Conservation (phyloP, 64 coral and sea anemone species). For the Pachyseris speciosa region DNA sequence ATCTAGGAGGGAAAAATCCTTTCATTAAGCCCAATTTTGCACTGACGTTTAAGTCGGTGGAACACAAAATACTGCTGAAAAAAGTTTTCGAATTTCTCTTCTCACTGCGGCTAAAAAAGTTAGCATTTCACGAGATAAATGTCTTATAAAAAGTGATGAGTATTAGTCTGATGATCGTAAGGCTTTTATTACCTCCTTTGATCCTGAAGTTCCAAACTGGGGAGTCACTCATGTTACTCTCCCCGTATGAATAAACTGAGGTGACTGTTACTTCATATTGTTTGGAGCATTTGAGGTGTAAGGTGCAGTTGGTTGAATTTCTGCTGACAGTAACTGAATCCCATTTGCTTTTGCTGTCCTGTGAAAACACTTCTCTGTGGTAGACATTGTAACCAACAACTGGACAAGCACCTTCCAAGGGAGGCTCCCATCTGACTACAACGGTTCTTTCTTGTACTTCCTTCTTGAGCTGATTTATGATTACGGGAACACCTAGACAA, state of each 20-base stretch:
- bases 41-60: too few relatives aligned
- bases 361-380: background rate
- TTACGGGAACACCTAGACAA: background rate
- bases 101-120: too few relatives aligned
- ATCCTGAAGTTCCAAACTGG: background rate
- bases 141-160: too few relatives aligned
- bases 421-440: background rate
- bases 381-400: background rate
- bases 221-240: background rate
- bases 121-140: too few relatives aligned
- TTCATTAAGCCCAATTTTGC: too few relatives aligned
- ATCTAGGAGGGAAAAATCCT: too few relatives aligned
- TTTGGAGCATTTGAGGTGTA: background rate
- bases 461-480: background rate
- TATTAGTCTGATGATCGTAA: too few relatives aligned
- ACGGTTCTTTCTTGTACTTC: background rate
- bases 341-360: background rate
- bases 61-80: too few relatives aligned
- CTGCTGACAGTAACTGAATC: background rate
- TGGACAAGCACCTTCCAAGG: background rate
- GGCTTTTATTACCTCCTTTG: background rate
- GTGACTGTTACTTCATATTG: background rate
- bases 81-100: too few relatives aligned
- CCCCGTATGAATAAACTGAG: background rate
- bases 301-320: background rate